These are phyloP conservation scores for Trypoxylon attenuatum DNA, from an alignment of 2,888 invertebrate genomes.

Conservation along the genomic window DNA sequence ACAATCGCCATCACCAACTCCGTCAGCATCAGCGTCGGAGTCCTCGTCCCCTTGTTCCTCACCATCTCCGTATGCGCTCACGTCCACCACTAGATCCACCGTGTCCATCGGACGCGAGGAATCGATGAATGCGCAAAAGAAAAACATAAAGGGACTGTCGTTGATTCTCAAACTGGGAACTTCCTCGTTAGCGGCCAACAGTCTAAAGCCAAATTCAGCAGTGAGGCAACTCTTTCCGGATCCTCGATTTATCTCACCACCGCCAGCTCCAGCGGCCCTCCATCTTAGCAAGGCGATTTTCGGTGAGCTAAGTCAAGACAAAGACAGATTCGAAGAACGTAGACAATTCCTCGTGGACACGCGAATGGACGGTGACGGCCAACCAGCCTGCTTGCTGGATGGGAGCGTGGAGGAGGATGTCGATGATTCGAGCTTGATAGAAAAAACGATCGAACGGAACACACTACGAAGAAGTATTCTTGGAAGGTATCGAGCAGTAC, in stretches of 20 bases:
- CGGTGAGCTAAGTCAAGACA: neutral
- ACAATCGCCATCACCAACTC: too few relatives aligned
- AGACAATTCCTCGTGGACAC: too few relatives aligned
- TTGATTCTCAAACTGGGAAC: constrained; percentile 78
- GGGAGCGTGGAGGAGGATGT: constrained; percentile 60
- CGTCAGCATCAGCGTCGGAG: too few relatives aligned
- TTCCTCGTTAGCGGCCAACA: constrained; percentile 77
- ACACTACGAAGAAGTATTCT: constrained; percentile 87
- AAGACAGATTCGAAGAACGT: neutral
- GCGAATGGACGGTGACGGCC: too few relatives aligned
- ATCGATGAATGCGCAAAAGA: constrained; percentile 37
- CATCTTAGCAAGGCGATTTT: too few relatives aligned
- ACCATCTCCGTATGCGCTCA: too few relatives aligned
- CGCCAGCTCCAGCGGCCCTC: constrained; percentile 76
- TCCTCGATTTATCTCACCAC: constrained; percentile 78
- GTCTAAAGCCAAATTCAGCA: constrained; percentile 84
- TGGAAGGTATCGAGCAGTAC: constrained; percentile 78
- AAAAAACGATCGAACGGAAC: constrained; percentile 88
- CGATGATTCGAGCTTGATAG: constrained; percentile 74
- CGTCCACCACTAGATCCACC: neutral
- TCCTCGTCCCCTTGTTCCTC: too few relatives aligned
- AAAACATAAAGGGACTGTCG: constrained; percentile 75
- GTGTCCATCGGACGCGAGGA: constrained; percentile 42
- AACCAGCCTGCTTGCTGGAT: constrained; percentile 30
- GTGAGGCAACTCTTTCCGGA: constrained; percentile 89